Base-by-base conservation (phyloP, 2,113 vertebrate genomes). In the Ancistrus triradiatus region DNA sequence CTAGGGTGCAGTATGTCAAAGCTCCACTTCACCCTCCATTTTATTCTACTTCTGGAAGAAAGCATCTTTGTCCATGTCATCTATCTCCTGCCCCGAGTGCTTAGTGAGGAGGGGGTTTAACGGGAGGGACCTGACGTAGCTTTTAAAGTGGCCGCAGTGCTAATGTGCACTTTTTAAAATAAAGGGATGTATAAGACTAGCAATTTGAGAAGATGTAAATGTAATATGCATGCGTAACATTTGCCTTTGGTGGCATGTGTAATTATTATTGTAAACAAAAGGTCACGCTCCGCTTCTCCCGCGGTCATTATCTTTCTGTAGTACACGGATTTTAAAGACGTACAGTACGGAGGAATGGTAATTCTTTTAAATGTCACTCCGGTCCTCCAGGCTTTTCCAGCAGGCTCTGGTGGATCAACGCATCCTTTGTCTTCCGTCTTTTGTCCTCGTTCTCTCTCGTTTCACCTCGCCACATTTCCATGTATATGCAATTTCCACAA, bases 311-410 rank as follows among this genome's bases (percentile, higher is more conserved):
- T 18, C 15, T n/a, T 43, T n/a, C 28, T 17, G 44, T 62, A 8
- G 5, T 40, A 18, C 6, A 40, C 13, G 49, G 14, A 40, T 50
- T 59, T 59, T 28, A 42, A 46, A 59, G 6, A 46, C 21, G 5
- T 50, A 19, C 28, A 13, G 13, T 35, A 9, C 8, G 7, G 38
- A 18, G 33, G 22, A 62, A 15, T 33, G 3, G 11, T 11, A 40
- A 21, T 43, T 19, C n/a, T 63, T 52, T n/a, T 43, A 43, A 63
- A 52, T 63, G 49, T 52, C 49, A 63, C 37, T 52, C 11, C 11
- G 6, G 25, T 17, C 15, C 17, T 28, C 6, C 37, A 63, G 61
- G 37, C 24, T 52, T 43, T 33, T 48, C 11, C 19, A n/a, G 0
- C 19, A n/a, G 0, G 24, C 31, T 19, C 31, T 9, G 19, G 33